Percentiles rank a stretch among this genome's conserved stretches.
These are phyloP conservation scores for Cactoblastis cactorum DNA, from an alignment of 2,888 invertebrate species.

Conservation along the genomic window DNA sequence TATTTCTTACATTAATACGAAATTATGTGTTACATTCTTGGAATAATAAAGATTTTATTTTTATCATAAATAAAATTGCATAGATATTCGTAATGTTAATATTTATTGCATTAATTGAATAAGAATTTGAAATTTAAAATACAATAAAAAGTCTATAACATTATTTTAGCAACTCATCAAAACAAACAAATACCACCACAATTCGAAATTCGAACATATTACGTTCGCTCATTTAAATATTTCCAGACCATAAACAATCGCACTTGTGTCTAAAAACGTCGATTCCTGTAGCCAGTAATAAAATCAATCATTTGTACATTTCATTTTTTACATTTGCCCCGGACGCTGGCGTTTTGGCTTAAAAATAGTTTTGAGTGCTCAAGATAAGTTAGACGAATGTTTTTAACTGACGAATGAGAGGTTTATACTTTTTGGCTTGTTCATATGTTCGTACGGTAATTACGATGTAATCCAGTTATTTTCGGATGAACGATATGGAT, in stretches of 20 bases:
- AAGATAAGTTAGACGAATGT: constrained; percentile 71
- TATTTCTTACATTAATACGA: not conserved
- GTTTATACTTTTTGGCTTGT: constrained; percentile 44
- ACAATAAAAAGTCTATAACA: no score
- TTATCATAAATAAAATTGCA: no score
- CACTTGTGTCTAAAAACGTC: constrained; percentile 56
- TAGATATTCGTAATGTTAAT: no score
- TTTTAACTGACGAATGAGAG: constrained; percentile 53
- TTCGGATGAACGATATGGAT: constrained; percentile 22
- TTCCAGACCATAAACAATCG: constrained; percentile 14
- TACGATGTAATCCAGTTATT: constrained; percentile 44
- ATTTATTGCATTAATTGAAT: no score
- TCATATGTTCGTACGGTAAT: constrained; percentile 41
- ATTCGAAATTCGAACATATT: not conserved
- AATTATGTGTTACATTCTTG: no score
- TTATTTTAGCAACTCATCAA: not conserved
- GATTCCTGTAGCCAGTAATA: constrained; percentile 60
- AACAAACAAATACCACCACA: not conserved
- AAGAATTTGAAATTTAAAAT: no score
- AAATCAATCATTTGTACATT: constrained; percentile 73
- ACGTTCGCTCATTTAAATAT: constrained; percentile 2
- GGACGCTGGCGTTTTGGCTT: constrained; percentile 47
- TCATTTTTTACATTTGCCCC: constrained; percentile 66
- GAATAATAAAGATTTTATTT: no score
- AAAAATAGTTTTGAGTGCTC: constrained; percentile 76